A percentile compares a stretch with the other conserved stretches of the same genome.
Evolutionary conservation across 2,113 vertebrate genomes (phyloP).

Genomic region (Nothocercus nigrocapillus): DNA sequence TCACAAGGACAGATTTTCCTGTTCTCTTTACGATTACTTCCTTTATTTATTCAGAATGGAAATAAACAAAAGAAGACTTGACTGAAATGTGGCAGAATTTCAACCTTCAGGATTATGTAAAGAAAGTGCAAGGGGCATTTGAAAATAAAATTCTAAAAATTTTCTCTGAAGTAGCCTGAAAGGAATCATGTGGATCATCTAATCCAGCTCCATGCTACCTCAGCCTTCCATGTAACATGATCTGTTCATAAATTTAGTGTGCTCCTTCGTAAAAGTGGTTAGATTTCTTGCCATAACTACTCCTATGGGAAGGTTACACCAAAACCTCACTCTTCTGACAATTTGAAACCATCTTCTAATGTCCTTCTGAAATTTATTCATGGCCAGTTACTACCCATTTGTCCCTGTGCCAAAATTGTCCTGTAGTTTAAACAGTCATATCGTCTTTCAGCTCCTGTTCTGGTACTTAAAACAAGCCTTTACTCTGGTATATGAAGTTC

Average conservation of each 20-base stretch:
- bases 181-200: neutral
- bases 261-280: neutral
- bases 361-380: conserved; percentile 12
- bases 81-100: neutral
- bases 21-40: neutral
- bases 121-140: neutral
- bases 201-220: neutral
- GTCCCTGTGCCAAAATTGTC: conserved; percentile 12
- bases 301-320: conserved; percentile 23
- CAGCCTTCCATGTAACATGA: neutral
- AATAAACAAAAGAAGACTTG: neutral
- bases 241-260: conserved; percentile 42
- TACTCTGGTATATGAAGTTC: rapidly evolving
- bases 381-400: conserved; percentile 15
- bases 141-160: neutral
- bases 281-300: conserved; percentile 22
- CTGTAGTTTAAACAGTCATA: neutral
- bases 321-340: conserved; percentile 10
- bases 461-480: neutral
- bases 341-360: conserved; percentile 14
- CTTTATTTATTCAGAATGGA: neutral
- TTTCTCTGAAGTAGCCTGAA: conserved; percentile 11
- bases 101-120: neutral
- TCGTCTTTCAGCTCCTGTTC: conserved; percentile 5
- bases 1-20: neutral